Conservation (phyloP, 2,888 invertebrate genomes). For the Pseudococcus viburni region DNA sequence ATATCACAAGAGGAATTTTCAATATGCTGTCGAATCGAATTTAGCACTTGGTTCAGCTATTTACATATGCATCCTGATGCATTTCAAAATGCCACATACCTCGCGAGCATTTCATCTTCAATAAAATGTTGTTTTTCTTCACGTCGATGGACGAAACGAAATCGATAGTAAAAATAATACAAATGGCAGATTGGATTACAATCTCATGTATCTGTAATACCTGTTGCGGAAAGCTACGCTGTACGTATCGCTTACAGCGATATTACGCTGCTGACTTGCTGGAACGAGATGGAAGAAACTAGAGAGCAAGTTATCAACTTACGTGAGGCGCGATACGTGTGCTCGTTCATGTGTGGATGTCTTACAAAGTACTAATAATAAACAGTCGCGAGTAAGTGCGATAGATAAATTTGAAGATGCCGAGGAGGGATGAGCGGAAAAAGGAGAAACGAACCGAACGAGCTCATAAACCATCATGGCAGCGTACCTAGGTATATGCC, state of each 20-base stretch:
- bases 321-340: not conserved
- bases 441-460: not conserved
- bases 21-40: too few species aligned
- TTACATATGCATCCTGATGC: too few species aligned
- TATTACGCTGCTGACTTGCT: not conserved
- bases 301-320: not conserved
- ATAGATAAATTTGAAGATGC: not conserved
- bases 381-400: not conserved
- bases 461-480: not conserved
- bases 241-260: not conserved
- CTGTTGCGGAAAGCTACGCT: not conserved
- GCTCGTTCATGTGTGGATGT: not conserved
- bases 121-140: too few species aligned
- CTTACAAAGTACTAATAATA: conserved; percentile 15
- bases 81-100: too few species aligned
- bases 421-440: not conserved
- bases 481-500: not conserved
- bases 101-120: too few species aligned
- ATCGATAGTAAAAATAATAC: not conserved
- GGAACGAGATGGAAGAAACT: not conserved
- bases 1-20: too few species aligned
- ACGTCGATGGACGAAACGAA: not conserved
- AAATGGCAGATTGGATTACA: not conserved
- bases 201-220: not conserved
- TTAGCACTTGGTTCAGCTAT: too few species aligned